phyloP scores from a whole-genome alignment of 2,113 vertebrate genomes.

The Baryphthengus martii region DNA sequence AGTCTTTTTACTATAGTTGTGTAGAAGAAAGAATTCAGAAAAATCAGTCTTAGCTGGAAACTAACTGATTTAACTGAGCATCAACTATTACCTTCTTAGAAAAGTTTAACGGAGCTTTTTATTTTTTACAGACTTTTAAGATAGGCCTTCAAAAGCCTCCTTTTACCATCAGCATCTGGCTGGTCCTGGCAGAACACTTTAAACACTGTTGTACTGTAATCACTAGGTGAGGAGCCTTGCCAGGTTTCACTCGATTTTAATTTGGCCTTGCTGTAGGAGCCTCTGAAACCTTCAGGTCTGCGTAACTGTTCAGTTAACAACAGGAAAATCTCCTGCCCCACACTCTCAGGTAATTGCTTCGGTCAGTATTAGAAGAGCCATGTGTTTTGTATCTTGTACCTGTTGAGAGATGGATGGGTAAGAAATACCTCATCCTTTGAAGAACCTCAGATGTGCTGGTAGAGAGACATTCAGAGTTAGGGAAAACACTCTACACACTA shows the following conservation, averaged over 20 bases:
- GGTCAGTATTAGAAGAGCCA: neutral
- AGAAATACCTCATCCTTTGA: neutral
- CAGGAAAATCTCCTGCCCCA: neutral
- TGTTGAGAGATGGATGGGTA: neutral
- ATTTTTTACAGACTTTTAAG: neutral
- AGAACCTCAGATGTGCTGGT: neutral
- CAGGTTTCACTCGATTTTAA: neutral
- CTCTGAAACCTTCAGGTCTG: neutral
- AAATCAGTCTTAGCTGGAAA: neutral
- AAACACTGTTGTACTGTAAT: neutral
- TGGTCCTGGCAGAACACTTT: neutral
- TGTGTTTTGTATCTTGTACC: neutral
- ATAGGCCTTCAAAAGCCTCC: neutral
- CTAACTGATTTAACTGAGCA: neutral
- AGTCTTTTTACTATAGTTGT: neutral
- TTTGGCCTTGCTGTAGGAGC: neutral
- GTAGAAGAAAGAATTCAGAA: neutral
- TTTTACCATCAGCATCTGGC: neutral
- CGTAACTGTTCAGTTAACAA: neutral
- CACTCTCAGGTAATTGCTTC: neutral
- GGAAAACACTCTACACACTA: fast-evolving
- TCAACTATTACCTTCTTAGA: neutral
- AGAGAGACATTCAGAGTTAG: neutral
- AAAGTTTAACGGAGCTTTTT: neutral
- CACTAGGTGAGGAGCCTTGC: neutral